Base-by-base conservation (phyloP, 2,797 vertebrate species). In the Helarctos malayanus region DNA sequence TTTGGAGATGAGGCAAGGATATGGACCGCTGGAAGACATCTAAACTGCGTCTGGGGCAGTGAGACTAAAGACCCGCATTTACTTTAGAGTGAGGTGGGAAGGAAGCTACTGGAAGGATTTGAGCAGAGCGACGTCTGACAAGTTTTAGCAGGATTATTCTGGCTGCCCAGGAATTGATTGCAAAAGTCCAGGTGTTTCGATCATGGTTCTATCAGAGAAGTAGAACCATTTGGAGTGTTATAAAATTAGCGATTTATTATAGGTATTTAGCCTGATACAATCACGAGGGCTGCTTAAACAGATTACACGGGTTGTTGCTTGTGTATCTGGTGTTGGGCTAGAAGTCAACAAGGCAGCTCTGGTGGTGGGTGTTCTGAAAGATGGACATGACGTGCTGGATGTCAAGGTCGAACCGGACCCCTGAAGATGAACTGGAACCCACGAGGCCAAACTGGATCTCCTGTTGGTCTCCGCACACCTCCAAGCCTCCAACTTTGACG, bases 11-110 rank as follows among this genome's bases (percentile, higher is more conserved):
- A 57, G 29, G 45, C 71, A 76, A 38, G 7, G 11, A 41, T 54
- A 14, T 35, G 14, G 19, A 61, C 25, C 4, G 12, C 91, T 35
- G 59, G 21, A 54, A 93, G 54, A 45, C 29, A 35, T 25, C 52
- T 47, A 41, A 71, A 21, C 73, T 7, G 38, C 79, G 35, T 19
- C 68, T 79, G 69, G n/a, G 49, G 83, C 47, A n/a, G 45, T 76
- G 56, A 61, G 16, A n/a, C 63, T 25, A 57, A 78, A 59, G 47
- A 56, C 41, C 59, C 35, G 69, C 41, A 38, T 63, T 95, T 68
- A 49, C 49, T 92, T 92, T 79, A 84, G 54, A 57, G 27, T 68
- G 32, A 89, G 63, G 45, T 14, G n/a, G 91, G 63, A 87, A 86
- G 91, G 63, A 87, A 86, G 15, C 41, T 61, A 49, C 10, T 69